These are phyloP conservation scores for Allygus modestus DNA, from an alignment of 2,888 invertebrate genomes.

Conservation along the genomic window DNA sequence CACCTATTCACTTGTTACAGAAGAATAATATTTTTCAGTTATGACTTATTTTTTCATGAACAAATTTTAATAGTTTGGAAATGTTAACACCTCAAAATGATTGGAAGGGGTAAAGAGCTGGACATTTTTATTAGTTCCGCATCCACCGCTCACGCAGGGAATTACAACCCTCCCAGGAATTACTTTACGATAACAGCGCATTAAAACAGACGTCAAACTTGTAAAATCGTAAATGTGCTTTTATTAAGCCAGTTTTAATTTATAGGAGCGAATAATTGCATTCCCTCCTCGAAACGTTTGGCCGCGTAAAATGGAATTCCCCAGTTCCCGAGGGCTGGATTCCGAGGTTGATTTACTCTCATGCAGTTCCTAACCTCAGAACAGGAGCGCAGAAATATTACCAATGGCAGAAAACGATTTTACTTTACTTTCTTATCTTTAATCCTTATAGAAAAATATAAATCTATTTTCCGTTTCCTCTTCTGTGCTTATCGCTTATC, in stretches of 20 bases:
- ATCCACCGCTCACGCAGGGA: neutral
- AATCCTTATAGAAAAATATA: no score
- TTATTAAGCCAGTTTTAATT: slow-evolving; percentile 24
- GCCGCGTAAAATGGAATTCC: slow-evolving; percentile 2
- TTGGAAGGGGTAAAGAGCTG: neutral
- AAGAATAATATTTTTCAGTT: no score
- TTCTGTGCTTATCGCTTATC: no score
- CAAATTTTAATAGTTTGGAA: no score
- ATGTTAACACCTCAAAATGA: neutral
- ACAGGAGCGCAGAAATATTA: neutral
- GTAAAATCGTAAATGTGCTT: slow-evolving; percentile 34
- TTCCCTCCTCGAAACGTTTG: slow-evolving; percentile 1
- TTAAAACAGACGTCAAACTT: slow-evolving; percentile 40
- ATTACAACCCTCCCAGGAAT: neutral
- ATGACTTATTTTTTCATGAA: no score
- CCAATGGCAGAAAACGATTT: neutral
- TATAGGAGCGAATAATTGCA: slow-evolving; percentile 10
- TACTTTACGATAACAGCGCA: neutral
- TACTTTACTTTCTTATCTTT: no score
- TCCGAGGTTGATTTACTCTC: slow-evolving; percentile 15
- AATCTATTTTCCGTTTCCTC: no score
- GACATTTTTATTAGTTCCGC: slow-evolving; percentile 2
- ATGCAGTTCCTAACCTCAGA: slow-evolving; percentile 7
- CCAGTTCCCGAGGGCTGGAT: slow-evolving; percentile 1
- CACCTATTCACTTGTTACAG: no score